phyloP scores from a whole-genome alignment of 2,113 vertebrate genomes.

The Deroptyus accipitrinus region DNA sequence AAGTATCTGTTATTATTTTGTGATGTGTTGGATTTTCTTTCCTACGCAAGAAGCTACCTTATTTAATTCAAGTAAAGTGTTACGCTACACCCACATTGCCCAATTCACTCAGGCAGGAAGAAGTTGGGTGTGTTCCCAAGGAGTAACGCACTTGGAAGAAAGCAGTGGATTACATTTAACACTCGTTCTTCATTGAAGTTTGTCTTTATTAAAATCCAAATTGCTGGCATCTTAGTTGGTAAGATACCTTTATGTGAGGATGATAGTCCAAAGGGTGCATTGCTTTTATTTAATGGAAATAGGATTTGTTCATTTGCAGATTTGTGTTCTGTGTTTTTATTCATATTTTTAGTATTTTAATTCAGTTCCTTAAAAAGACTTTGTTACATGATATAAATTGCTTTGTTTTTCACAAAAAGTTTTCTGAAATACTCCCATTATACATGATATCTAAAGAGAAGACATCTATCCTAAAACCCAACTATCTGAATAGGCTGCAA shows the following conservation, averaged over 20 bases:
- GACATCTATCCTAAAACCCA: neutral
- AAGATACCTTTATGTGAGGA: neutral
- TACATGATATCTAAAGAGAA: neutral
- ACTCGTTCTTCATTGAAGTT: neutral
- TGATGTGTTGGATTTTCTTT: neutral
- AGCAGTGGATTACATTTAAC: neutral
- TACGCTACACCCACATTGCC: neutral
- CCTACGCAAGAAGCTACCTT: neutral
- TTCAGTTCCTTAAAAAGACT: neutral
- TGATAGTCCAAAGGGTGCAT: neutral
- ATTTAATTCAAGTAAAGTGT: neutral
- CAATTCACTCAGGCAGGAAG: neutral
- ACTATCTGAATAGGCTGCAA: neutral
- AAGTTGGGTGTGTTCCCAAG: neutral
- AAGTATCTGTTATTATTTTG: neutral
- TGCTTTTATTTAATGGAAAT: neutral
- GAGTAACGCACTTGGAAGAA: neutral
- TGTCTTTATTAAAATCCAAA: neutral
- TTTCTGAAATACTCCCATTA: neutral
- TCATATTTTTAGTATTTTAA: neutral
- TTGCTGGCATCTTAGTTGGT: neutral
- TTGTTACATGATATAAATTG: neutral
- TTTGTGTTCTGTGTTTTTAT: neutral
- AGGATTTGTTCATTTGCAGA: neutral
- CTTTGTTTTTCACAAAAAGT: neutral